Conservation (phyloP, 1,140 invertebrate genomes). For the Nasonia vitripennis region DNA sequence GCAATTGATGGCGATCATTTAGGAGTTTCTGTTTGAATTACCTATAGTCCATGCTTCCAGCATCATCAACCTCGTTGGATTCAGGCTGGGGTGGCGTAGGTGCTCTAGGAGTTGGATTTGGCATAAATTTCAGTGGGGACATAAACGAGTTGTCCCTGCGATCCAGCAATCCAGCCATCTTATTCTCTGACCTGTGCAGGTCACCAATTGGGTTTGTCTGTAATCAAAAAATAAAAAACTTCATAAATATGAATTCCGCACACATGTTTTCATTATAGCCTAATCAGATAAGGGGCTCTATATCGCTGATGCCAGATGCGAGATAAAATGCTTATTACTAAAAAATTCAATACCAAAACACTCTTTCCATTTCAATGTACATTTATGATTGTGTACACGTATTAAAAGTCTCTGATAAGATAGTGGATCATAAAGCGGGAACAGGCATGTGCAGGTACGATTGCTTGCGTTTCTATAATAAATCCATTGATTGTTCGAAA, state of each 20-base stretch:
- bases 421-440: not conserved
- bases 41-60: slow-evolving; percentile 51
- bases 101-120: slow-evolving; percentile 50
- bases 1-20: not conserved
- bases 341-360: not conserved
- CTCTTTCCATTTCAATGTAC: not conserved
- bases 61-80: slow-evolving; percentile 65
- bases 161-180: slow-evolving; percentile 66
- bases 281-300: not conserved
- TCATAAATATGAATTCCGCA: slow-evolving; percentile 13
- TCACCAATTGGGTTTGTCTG: slow-evolving; percentile 44
- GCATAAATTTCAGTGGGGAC: slow-evolving; percentile 53
- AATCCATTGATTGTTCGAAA: not conserved
- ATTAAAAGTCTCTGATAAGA: not conserved
- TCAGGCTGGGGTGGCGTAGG: slow-evolving; percentile 39
- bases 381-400: not conserved
- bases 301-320: not conserved
- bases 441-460: not conserved
- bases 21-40: slow-evolving; percentile 19
- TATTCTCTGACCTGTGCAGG: slow-evolving; percentile 51
- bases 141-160: slow-evolving; percentile 54
- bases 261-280: not conserved
- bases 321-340: not conserved
- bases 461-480: not conserved
- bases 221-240: slow-evolving; percentile 36